Percentiles rank a stretch among this genome's conserved stretches.
Conservation (phyloP, 2,888 invertebrate genomes). For the Oligia fasciuncula region DNA sequence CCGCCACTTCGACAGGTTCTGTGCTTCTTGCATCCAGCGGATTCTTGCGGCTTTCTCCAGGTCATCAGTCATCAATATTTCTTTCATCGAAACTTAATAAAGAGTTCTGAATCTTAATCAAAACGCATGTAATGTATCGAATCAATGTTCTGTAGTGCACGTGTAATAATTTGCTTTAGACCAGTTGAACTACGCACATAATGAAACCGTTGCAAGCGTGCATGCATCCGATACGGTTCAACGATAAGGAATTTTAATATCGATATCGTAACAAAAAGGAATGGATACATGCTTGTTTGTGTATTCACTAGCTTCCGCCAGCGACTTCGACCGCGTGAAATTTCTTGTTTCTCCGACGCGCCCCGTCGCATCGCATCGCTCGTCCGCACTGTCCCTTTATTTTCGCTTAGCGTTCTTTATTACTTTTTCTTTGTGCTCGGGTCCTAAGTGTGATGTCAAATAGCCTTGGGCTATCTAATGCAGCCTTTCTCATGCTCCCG, state of each 20-base stretch:
- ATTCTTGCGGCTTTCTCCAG: background rate
- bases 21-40: background rate
- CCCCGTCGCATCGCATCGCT: too few species aligned
- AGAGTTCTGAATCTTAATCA: conserved; percentile 22
- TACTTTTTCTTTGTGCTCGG: too few species aligned
- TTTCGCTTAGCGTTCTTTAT: background rate
- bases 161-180: conserved; percentile 40
- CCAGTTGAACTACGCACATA: conserved; percentile 20
- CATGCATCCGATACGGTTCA: conserved; percentile 47
- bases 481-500: too few species aligned
- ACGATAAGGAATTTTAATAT: conserved; percentile 40
- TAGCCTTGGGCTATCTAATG: too few species aligned
- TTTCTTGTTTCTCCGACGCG: background rate
- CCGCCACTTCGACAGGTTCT: background rate
- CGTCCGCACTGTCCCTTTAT: background rate
- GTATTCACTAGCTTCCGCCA: background rate
- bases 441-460: too few species aligned
- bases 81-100: background rate
- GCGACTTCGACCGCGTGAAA: background rate
- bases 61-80: background rate
- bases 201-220: conserved; percentile 32
- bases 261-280: conserved; percentile 3
- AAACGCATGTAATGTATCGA: conserved; percentile 48
- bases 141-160: conserved; percentile 51
- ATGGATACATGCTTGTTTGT: background rate